These are phyloP conservation scores for Baronia brevicornis DNA, from an alignment of 2,888 invertebrate genomes.

Conservation along the genomic window DNA sequence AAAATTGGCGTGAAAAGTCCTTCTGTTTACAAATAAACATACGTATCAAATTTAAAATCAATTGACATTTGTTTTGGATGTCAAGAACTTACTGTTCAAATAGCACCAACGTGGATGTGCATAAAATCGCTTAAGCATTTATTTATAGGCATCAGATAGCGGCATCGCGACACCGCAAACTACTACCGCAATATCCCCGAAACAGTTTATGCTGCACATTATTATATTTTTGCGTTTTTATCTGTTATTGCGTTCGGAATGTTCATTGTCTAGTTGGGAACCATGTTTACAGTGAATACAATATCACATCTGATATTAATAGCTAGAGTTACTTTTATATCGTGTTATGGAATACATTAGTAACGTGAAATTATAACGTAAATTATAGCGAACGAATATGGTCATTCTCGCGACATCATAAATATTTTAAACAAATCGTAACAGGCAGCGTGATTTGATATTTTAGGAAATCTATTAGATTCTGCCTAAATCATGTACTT, in stretches of 20 bases:
- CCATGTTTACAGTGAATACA: constrained; percentile 40
- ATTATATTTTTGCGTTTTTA: constrained; percentile 42
- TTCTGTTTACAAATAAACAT: neutral
- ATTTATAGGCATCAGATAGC: constrained; percentile 58
- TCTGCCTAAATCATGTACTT: no score
- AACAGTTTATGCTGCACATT: constrained; percentile 42
- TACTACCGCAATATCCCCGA: constrained; percentile 45
- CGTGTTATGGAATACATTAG: no score
- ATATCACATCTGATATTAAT: constrained; percentile 25
- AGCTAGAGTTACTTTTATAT: constrained; percentile 16
- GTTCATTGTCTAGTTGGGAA: constrained; percentile 42
- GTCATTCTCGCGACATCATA: no score
- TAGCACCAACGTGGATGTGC: constrained; percentile 24
- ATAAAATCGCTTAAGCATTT: constrained; percentile 45
- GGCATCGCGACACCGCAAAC: constrained; percentile 42
- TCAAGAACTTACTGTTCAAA: constrained; percentile 26
- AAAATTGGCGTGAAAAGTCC: no score
- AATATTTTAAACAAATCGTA: no score
- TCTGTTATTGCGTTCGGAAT: constrained; percentile 58
- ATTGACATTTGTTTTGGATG: constrained; percentile 21
- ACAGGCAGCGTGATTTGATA: no score
- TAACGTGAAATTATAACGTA: no score
- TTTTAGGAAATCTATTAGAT: no score
- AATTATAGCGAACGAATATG: no score
- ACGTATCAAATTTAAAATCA: constrained; percentile 6